Evolutionary conservation across 2,797 vertebrate species (phyloP).

Genomic region (Ctenochaetus hawaiiensis): DNA sequence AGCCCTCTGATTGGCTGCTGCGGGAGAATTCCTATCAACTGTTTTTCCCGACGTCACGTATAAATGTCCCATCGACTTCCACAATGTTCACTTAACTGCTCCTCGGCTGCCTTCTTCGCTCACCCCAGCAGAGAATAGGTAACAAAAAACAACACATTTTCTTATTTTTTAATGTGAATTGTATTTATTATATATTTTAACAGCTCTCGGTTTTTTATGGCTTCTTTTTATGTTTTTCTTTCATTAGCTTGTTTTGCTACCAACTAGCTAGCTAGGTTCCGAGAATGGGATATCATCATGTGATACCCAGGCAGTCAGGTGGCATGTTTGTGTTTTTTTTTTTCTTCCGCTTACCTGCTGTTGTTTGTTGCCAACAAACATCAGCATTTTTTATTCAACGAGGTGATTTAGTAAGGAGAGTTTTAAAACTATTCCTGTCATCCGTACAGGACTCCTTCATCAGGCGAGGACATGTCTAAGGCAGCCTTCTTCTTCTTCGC

Average conservation of each 20-base stretch:
- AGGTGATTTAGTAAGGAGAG: fast-evolving
- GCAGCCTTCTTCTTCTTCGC: conserved; percentile 62
- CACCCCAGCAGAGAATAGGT: conserved; percentile 36
- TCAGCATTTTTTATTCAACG: fast-evolving
- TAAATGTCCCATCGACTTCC: conserved; percentile 27
- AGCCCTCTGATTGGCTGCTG: conserved; percentile 66
- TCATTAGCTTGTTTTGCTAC: conserved; percentile 29
- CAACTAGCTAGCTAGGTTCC: conserved; percentile 11
- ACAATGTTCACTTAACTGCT: background rate
- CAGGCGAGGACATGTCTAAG: conserved; percentile 76
- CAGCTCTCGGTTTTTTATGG: fast-evolving
- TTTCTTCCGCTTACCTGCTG: background rate
- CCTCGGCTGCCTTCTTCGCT: fast-evolving
- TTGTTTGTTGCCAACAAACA: background rate
- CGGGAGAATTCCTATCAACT: background rate
- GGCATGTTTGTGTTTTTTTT: background rate
- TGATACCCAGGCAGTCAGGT: conserved; percentile 48
- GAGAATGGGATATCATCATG: conserved; percentile 35
- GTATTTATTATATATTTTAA: fast-evolving
- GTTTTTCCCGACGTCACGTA: conserved; percentile 44
- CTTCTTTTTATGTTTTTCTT: background rate
- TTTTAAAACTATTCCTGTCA: background rate
- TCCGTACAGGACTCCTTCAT: conserved; percentile 18
- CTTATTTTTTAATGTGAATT: fast-evolving
- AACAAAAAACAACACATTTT: fast-evolving